These are phyloP conservation scores for Anguilla obscura DNA, from an alignment of 2,797 vertebrate species.

Conservation along the genomic window DNA sequence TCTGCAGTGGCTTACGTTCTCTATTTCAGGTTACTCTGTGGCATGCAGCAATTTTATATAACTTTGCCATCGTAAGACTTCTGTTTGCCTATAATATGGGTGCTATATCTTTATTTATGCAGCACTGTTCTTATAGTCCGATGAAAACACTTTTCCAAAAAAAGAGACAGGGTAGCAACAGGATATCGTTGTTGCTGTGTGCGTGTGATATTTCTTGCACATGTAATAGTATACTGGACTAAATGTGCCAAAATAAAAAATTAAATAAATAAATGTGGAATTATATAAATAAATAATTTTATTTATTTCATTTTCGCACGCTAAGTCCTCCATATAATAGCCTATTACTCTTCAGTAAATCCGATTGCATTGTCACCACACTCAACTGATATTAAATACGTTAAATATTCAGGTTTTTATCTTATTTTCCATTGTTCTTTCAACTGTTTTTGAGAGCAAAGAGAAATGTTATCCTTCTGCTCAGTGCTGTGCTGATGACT, in stretches of 20 bases:
- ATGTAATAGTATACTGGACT: too few species aligned
- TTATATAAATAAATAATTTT: too few species aligned
- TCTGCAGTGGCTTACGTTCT: neutral
- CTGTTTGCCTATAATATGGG: too few species aligned
- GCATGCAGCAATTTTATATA: neutral
- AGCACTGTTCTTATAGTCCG: neutral
- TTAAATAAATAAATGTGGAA: too few species aligned
- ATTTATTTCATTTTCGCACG: too few species aligned
- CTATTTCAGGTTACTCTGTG: neutral
- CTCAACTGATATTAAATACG: neutral
- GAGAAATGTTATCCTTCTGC: slow-evolving; percentile 18
- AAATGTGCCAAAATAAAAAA: too few species aligned
- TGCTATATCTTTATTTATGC: neutral
- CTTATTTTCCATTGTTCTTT: neutral
- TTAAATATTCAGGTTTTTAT: neutral
- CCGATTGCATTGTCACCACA: neutral
- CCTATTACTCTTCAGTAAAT: neutral
- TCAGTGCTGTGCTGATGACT: slow-evolving; percentile 3
- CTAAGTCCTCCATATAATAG: neutral
- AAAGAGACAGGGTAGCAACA: neutral
- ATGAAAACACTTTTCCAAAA: neutral
- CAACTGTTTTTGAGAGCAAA: neutral
- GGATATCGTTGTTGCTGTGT: neutral
- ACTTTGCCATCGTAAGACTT: too few species aligned
- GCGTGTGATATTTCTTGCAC: neutral